Base-by-base conservation (phyloP, 2,797 vertebrate genomes). In the Alca torda region DNA sequence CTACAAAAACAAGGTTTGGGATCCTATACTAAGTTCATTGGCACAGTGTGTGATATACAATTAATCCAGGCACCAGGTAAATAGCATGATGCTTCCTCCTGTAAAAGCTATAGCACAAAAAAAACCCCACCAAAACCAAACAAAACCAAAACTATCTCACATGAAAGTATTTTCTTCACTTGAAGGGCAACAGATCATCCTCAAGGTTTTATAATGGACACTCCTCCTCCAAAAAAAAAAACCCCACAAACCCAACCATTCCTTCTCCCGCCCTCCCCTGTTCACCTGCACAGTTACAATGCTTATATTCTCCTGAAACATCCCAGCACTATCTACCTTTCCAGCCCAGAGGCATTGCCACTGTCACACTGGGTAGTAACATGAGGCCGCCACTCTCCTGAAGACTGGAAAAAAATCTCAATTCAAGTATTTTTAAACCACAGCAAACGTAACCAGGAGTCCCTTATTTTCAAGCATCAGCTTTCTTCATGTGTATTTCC, bases 381-480 rank as follows among this genome's bases (percentile, higher is more conserved):
- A 28, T 8, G 19, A 53, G 4, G 6, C 8, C 13, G 25, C 9
- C 24, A 60, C 45, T 50, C 72, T 28, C 11, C 19, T 13, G 3
- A 56, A 10, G 15, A 18, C 0, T 14, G 26, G 14, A 64, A 63
- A 67, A 41, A 48, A 23, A 48, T 30, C 21, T 33, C 11, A 21
- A 11, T 4, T 28, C 13, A n/a, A 53, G 4, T 43, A 81, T 7
- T 24, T 24, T 48, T 45, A 64, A 72, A 37, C 20, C 28, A n/a
- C 7, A 74, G 5, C 13, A 72, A 64, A 6, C 0, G 0, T 4
- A 78, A 46, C 13, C 5, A 85, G 19, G 13, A 39, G 14, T 16
- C 24, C 16, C 11, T 30, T 19, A 18, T 17, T 56, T 65, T 60
- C 39, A 25, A 82, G n/a, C 18, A 54, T 21, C 33, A 46, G 13